Conservation (phyloP, 2,888 invertebrate species). For the Cephus nigrinus region DNA sequence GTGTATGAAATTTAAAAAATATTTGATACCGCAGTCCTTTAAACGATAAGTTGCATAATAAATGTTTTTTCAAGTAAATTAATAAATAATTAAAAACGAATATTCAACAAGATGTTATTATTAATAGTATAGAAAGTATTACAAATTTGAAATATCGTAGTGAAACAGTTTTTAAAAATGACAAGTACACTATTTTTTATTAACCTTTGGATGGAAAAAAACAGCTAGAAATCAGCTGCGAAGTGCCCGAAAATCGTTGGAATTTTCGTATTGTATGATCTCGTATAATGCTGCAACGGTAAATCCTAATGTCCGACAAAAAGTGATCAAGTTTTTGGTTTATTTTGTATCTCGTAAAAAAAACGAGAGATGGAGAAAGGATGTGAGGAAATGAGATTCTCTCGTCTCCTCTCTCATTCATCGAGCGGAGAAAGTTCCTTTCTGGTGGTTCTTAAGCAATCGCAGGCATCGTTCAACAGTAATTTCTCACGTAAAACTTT, state of each 20-base stretch:
- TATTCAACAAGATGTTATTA: background rate
- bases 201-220: background rate
- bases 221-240: background rate
- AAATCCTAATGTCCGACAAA: background rate
- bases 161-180: background rate
- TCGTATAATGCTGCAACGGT: background rate
- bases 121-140: background rate
- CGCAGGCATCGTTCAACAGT: slow-evolving; percentile 30
- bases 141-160: background rate
- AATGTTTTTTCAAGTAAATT: background rate
- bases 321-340: background rate
- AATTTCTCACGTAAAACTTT: slow-evolving; percentile 34
- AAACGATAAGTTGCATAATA: too few relatives aligned
- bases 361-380: slow-evolving; percentile 12
- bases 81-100: background rate
- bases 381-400: background rate
- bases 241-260: background rate
- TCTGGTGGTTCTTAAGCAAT: slow-evolving; percentile 31
- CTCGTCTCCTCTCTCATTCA: background rate
- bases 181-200: background rate
- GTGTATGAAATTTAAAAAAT: background rate
- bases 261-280: background rate
- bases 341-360: background rate
- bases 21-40: too few relatives aligned
- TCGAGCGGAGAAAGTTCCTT: slow-evolving; percentile 41